These are phyloP conservation scores for Pterocles burchelli DNA, from an alignment of 2,113 vertebrate genomes.

Conservation along the genomic window DNA sequence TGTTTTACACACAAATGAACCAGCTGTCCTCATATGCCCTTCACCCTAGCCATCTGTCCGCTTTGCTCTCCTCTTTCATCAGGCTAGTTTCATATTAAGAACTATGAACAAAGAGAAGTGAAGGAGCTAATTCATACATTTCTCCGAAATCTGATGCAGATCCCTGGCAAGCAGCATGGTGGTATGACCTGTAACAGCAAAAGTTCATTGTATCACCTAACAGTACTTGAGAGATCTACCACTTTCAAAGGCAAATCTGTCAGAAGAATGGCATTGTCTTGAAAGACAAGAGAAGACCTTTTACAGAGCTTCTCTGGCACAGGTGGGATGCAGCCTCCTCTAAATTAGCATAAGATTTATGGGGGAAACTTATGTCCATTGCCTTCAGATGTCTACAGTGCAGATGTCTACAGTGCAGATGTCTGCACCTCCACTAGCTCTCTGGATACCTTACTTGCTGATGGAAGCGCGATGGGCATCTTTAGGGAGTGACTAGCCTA, in stretches of 20 bases:
- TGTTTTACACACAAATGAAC: neutral
- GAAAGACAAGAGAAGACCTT: neutral
- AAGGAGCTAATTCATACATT: neutral
- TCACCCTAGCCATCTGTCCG: neutral
- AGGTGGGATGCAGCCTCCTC: neutral
- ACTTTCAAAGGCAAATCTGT: neutral
- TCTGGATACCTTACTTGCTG: neutral
- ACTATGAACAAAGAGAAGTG: neutral
- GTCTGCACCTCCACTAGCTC: neutral
- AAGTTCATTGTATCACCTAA: neutral
- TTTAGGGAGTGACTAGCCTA: neutral
- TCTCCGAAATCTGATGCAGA: neutral
- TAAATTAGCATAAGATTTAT: neutral
- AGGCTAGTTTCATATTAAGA: neutral
- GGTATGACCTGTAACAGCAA: neutral
- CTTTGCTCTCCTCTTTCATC: neutral
- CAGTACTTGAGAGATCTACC: neutral
- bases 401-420: neutral
- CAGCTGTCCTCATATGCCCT: neutral
- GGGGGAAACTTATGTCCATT: neutral
- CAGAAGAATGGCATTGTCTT: neutral
- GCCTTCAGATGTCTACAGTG: neutral
- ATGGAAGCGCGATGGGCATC: neutral
- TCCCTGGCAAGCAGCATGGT: neutral
- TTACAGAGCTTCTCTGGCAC: neutral